Base-by-base conservation (phyloP, 2,888 invertebrate species). In the Poecilobothrus nobilitatus region DNA sequence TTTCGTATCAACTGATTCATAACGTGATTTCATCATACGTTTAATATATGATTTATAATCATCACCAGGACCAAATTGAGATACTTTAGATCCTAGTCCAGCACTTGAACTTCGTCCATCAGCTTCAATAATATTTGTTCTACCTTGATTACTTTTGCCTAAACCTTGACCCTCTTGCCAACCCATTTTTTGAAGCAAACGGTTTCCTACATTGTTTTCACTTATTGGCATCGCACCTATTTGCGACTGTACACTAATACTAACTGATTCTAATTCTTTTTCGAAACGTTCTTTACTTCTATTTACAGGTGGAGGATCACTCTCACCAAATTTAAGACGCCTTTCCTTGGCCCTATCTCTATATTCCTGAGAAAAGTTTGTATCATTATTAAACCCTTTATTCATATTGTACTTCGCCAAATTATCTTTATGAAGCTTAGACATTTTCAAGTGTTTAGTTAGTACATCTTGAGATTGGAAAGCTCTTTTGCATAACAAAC, bases 121-220 rank as follows among this genome's bases (percentile, higher is more conserved):
- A 69, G 79, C 77, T 79, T 95, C 93, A 72, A 97, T 94, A 66
- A 97, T 97, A 68, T 92, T 92, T 33, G 94, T 93, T 75, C 95
- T 85, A 18, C 95, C 97, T 82, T 98, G 97, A 78, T 95, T 95
- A 68, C 88, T 87, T 79, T 92, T 93, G 0, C 99, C 98, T 27
- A 99, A 84, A 0, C 99, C 99, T 84, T 94, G 90, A 0, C 99
- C 99, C 79, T 95, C 95, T 8, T 91, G 91, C 99, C 99, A 99
- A 6, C 99, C 99, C 99, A 99, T 99, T 83, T 95, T 96, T 81
- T 98, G 96, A 72, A 99, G 81, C 80, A 99, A 85, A 78, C 94
- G 91, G 78, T 92, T 97, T 9, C 98, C 99, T 70, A 97, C 93
- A 75, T 97, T 97, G 74, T 93, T 95, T 0, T 92, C 89, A 74